Evolutionary conservation across 2,113 vertebrate species (phyloP).

Genomic region (Neodon shergylaensis): DNA sequence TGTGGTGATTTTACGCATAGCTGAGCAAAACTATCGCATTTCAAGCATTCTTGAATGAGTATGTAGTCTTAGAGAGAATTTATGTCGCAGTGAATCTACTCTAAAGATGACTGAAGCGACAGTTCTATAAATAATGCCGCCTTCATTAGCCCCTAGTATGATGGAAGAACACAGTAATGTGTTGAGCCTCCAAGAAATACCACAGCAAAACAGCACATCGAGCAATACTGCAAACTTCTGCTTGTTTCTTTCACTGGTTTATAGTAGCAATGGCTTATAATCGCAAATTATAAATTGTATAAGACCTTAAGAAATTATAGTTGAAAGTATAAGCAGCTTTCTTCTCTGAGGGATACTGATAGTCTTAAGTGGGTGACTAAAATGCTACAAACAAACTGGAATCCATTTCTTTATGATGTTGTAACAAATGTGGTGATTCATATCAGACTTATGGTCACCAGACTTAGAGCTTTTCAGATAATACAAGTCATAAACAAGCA

Average conservation of each 20-base stretch:
- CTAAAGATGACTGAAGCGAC: background rate
- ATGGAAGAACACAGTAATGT: background rate
- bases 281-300: background rate
- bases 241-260: background rate
- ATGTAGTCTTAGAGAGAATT: background rate
- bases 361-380: background rate
- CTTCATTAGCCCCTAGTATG: background rate
- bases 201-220: background rate
- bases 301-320: background rate
- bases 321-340: background rate
- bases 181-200: background rate
- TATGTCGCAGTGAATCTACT: background rate
- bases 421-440: background rate
- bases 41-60: background rate
- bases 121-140: background rate
- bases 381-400: background rate
- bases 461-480: background rate
- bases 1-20: background rate
- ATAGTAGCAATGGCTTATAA: background rate
- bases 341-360: background rate
- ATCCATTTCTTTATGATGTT: background rate
- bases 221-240: background rate
- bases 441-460: background rate
- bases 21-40: background rate
- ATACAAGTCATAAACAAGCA: background rate